A percentile compares a stretch with the other conserved stretches of the same genome.
Conservation (phyloP, 2,797 vertebrate genomes). For the Mastacembelus armatus region DNA sequence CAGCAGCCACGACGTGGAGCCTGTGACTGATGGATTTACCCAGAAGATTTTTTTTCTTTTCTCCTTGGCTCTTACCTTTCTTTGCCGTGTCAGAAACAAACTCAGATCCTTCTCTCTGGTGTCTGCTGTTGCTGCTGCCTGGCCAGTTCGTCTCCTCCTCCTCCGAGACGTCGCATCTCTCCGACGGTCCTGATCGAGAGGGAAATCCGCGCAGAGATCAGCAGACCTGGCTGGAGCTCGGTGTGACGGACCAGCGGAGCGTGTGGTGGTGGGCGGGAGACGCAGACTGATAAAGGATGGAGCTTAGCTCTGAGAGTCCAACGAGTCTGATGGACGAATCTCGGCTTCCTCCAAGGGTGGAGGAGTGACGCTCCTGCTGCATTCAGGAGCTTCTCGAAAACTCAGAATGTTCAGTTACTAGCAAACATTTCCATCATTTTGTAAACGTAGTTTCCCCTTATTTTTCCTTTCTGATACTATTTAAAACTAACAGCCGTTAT, state of each 20-base stretch:
- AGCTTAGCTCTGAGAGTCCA: slow-evolving; percentile 5
- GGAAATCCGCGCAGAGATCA: slow-evolving; percentile 33
- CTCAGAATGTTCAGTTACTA: background rate
- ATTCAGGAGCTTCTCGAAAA: slow-evolving; percentile 42
- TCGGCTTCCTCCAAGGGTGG: slow-evolving; percentile 59
- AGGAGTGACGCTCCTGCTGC: slow-evolving; percentile 45
- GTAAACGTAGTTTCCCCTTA: too few species aligned
- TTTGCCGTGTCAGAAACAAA: slow-evolving; percentile 49
- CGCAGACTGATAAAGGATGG: background rate
- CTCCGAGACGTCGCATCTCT: slow-evolving; percentile 76
- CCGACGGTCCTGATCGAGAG: slow-evolving; percentile 48
- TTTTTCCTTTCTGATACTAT: too few species aligned
- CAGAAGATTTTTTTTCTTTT: background rate
- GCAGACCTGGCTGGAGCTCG: slow-evolving; percentile 11
- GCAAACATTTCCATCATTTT: background rate
- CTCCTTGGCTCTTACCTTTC: slow-evolving; percentile 48
- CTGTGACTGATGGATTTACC: background rate
- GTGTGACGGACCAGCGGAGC: background rate
- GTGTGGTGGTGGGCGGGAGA: background rate
- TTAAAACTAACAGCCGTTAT: too few species aligned
- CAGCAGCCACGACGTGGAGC: background rate
- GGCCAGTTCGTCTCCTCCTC: slow-evolving; percentile 67
- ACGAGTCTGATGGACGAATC: slow-evolving; percentile 52
- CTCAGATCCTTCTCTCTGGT: slow-evolving; percentile 66
- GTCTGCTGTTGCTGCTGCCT: slow-evolving; percentile 60